Conservation (phyloP, 2,113 vertebrate species). For the Erinaceus europaeus region DNA sequence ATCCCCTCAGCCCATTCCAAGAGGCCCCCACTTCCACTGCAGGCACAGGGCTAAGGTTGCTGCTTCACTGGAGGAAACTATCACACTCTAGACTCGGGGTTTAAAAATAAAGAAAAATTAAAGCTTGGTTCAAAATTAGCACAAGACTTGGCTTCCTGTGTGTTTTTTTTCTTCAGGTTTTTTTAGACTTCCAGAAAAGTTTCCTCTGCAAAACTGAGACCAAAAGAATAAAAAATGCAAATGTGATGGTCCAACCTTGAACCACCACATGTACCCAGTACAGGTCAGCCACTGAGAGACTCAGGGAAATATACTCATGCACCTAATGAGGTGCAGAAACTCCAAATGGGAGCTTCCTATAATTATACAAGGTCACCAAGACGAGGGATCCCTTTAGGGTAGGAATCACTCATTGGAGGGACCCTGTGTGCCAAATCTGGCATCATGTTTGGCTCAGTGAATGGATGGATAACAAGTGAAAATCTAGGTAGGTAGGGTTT, state of each 20-base stretch:
- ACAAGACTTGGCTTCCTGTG: slow-evolving; percentile 81
- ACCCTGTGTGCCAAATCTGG: not conserved
- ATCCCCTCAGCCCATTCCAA: too few relatives aligned
- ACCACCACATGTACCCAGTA: not conserved
- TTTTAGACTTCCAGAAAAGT: slow-evolving; percentile 79
- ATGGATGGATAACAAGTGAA: too few relatives aligned
- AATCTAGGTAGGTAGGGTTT: not conserved
- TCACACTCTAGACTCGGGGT: not conserved
- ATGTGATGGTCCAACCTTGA: slow-evolving; percentile 46
- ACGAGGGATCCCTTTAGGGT: too few relatives aligned
- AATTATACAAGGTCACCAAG: not conserved
- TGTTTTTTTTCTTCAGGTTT: slow-evolving; percentile 79
- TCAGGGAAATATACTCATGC: not conserved
- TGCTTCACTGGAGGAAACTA: not conserved
- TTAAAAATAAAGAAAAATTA: slow-evolving; percentile 79
- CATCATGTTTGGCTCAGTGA: not conserved
- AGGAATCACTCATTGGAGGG: not conserved
- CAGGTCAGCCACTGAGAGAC: not conserved
- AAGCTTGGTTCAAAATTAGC: slow-evolving; percentile 79
- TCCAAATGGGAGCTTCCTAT: not conserved
- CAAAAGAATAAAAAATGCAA: slow-evolving; percentile 61
- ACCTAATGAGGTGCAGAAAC: not conserved
- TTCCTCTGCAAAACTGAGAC: slow-evolving; percentile 82
- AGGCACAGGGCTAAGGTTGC: not conserved
- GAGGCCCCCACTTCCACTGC: not conserved